Base-by-base conservation (phyloP, 2,113 vertebrate genomes). In the Furnarius figulus region DNA sequence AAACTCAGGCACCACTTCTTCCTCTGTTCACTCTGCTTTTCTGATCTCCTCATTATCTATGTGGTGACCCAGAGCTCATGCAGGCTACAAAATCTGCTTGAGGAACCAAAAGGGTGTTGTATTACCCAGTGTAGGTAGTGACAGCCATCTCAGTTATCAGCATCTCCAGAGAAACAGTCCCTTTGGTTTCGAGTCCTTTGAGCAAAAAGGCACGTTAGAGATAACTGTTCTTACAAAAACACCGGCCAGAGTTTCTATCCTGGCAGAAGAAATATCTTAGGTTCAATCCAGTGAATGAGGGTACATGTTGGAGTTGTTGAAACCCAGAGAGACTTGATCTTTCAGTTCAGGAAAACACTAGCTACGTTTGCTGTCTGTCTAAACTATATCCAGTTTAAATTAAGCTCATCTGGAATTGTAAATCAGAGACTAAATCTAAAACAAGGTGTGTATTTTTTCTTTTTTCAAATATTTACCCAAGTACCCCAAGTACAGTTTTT, bases 81-180 rank as follows among this genome's bases (percentile, higher is more conserved):
- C 30, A 78, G 47, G 33, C 78, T 82, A 61, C 33, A 63, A 90
- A 87, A 59, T 47, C 71, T 92, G 42, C 31, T 39, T 12, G 42
- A 90, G 42, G 31, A 67, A 75, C 28, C 28, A 35, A 46, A 40
- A 52, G 5, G 4, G 8, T 70, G 24, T 35, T 81, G 31, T 15
- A 19, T 52, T 49, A 71, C n/a, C 40, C 37, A 24, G 25, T 0
- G 0, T 3, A 75, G 4, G 1, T n/a, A 49, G 58, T 59, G 62
- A 47, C 53, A 65, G 58, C 37, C 8, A 4, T 27, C 22, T 70
- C 37, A 33, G 35, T 40, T 80, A 49, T 40, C 65, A 82, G 18
- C 19, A 23, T 39, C 35, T 79, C 68, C 40, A 79, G 53, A 61
- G 62, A 56, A 87, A 72, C 47, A 7, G 16, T 50, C 31, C 55